These are phyloP conservation scores for Micronycteris hirsuta DNA, from an alignment of 2,113 vertebrate species.

Conservation along the genomic window DNA sequence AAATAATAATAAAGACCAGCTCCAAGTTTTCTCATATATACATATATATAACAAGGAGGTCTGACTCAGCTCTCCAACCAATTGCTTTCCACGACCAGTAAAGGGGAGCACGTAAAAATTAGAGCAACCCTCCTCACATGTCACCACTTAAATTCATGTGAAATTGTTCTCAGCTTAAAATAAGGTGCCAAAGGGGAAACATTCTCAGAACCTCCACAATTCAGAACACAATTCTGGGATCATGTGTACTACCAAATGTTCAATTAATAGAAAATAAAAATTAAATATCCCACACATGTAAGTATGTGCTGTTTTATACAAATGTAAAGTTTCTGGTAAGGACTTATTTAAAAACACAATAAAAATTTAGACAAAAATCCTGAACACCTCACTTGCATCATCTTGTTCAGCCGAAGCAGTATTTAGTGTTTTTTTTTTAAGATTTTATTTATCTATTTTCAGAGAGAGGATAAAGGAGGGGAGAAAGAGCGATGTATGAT, in stretches of 20 bases:
- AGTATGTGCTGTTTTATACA: background rate
- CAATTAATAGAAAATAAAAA: slow-evolving; percentile 10
- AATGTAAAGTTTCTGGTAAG: background rate
- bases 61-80: background rate
- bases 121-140: background rate
- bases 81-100: background rate
- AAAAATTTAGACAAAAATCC: background rate
- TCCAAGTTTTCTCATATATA: background rate
- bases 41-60: background rate
- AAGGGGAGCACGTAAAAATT: background rate
- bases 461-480: no score
- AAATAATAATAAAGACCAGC: background rate
- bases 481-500: no score
- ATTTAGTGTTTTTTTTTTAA: slow-evolving; percentile 33
- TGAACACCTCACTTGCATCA: background rate
- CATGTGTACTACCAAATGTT: background rate
- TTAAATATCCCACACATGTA: background rate
- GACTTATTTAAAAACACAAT: background rate
- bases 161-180: background rate
- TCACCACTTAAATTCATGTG: background rate
- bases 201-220: background rate
- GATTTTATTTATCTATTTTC: no score
- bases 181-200: background rate
- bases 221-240: background rate
- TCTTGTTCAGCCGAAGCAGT: background rate